Evolutionary conservation across 2,113 vertebrate genomes (phyloP).

Genomic region (Tetrax tetrax): DNA sequence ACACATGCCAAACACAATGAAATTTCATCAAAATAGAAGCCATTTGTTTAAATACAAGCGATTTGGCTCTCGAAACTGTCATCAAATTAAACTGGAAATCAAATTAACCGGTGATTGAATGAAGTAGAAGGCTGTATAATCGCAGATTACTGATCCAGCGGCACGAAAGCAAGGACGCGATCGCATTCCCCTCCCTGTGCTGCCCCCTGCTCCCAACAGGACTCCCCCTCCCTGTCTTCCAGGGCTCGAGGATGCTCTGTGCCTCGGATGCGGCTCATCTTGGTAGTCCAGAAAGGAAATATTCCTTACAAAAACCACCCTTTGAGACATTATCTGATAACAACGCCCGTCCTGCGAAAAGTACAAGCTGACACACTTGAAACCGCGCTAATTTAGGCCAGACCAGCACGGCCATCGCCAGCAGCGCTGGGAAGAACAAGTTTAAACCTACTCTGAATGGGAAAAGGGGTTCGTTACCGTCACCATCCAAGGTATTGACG

Average conservation of each 20-base stretch:
- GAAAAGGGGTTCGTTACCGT: neutral
- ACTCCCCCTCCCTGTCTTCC: neutral
- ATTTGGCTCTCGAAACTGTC: conserved; percentile 46
- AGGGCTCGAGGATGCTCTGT: neutral
- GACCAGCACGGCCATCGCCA: neutral
- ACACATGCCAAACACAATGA: conserved; percentile 26
- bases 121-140: conserved; percentile 32
- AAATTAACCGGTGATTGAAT: conserved; percentile 41
- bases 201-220: neutral
- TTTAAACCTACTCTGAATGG: neutral
- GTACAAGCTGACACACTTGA: neutral
- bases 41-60: conserved; percentile 52
- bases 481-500: neutral
- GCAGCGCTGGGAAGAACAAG: neutral
- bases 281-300: neutral
- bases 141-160: neutral
- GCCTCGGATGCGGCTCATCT: neutral
- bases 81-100: conserved; percentile 59
- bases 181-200: neutral
- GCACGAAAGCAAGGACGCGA: neutral
- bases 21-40: conserved; percentile 46
- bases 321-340: neutral
- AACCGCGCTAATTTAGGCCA: neutral
- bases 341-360: neutral
- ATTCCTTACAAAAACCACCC: neutral